Evolutionary conservation across 37 sponge, comb jelly and placozoan genomes (phyloP).

Genomic region (Tethya wilhelma): DNA sequence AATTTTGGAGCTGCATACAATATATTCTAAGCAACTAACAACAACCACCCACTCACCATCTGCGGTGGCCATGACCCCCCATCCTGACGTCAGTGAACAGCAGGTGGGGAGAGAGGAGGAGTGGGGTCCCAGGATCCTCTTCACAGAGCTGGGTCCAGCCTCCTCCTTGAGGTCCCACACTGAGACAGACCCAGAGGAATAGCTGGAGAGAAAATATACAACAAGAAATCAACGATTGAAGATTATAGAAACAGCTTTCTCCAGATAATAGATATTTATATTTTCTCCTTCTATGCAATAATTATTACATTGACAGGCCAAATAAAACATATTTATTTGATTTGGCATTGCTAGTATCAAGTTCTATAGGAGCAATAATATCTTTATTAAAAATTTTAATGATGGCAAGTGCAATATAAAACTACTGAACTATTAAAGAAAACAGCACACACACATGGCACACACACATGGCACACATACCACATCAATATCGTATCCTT

Average conservation of each 20-base stretch:
- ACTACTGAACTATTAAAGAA: neutral
- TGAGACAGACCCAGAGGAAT: slow-evolving; percentile 62
- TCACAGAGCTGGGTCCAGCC: slow-evolving; percentile 17
- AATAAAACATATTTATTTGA: too few species aligned
- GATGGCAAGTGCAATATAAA: neutral
- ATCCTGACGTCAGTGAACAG: slow-evolving; percentile 5
- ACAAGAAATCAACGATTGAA: neutral
- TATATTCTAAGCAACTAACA: too few species aligned
- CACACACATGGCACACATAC: slow-evolving; percentile 2
- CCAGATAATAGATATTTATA: neutral
- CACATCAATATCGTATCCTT: slow-evolving; percentile 30
- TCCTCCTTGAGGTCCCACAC: slow-evolving; percentile 61
- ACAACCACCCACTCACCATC: slow-evolving; percentile 13
- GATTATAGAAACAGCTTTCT: neutral
- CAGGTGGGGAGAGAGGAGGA: slow-evolving; percentile 13
- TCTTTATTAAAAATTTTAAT: neutral
- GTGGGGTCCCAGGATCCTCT: slow-evolving; percentile 9
- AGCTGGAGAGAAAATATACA: slow-evolving; percentile 51
- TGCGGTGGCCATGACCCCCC: slow-evolving; percentile 7
- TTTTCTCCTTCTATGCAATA: too few species aligned
- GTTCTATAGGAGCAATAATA: neutral
- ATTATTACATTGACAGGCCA: too few species aligned
- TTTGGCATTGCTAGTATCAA: too few species aligned
- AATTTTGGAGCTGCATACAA: too few species aligned
- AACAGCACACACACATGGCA: neutral